Evolutionary conservation across 1,140 invertebrate species (phyloP), one percentile per base, ranked within the genome.

Genomic region (Macrobrachium rosenbergii): DNA sequence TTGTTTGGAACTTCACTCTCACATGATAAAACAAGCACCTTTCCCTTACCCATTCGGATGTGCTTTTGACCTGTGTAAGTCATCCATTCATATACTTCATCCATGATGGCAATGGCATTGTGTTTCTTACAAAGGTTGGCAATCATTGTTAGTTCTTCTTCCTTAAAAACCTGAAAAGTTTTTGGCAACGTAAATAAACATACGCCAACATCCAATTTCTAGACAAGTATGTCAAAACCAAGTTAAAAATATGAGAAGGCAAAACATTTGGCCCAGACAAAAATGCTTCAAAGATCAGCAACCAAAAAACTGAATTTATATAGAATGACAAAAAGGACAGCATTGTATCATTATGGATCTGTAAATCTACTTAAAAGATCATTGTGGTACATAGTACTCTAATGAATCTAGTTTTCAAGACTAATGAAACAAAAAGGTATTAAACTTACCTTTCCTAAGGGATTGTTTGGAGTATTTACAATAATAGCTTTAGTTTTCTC

Each of bases 1-100:
- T 52, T 12, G 7, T 52, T 8, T 8, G 12, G 0, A 8, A 10
- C 52, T 52, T 52, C 52, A 8, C 52, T 10, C 8, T 10, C 52
- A 52, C 52, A 6, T 3, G 10, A 28, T 12, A 72, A n/a, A 72
- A 28, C 14, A 43, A 16, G 37, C 19, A 8, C 10, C 59, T 45
- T 17, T 79, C 14, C 72, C 82, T 82, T 45, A 89, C 89, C 85
- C 87, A 91, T 90, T 64, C 89, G 73, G 60, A 89, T 10, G 21
- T 90, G 88, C 17, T 90, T 60, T 17, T 45, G 59, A 5, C 88
- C 87, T n/a, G 72, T 81, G 80, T 86, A 90, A 37, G 86, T 88
- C 90, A 99, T 94, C 97, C 98, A 99, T 92, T 99, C 98, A 90
- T 99, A 99, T 2, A 99, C 99, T 92, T 99, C 99, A 93, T 99